phyloP scores from a whole-genome alignment of 2,888 invertebrate genomes.

The Thyatira batis region DNA sequence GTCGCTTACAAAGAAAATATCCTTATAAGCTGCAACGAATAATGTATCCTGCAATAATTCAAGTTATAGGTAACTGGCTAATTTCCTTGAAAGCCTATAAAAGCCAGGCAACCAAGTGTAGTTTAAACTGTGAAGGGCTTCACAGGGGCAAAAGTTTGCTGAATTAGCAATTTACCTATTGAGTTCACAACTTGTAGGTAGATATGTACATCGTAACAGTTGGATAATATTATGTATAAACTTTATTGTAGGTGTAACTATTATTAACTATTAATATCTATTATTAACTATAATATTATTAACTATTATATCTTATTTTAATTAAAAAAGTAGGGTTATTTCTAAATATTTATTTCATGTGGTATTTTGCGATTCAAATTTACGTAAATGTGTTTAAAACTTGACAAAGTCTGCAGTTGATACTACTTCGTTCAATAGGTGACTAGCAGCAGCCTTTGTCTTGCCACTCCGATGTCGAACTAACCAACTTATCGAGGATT shows the following conservation, averaged over 20 bases:
- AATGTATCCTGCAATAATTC: constrained; percentile 6
- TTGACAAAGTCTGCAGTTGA: background rate
- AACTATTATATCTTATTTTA: too few species aligned
- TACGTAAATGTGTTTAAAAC: background rate
- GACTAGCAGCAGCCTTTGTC: constrained; percentile 3
- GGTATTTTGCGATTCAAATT: too few species aligned
- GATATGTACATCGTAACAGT: background rate
- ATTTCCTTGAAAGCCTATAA: constrained; percentile 33
- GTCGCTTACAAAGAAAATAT: background rate
- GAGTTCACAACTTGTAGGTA: constrained; percentile 26
- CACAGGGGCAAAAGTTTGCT: constrained; percentile 46
- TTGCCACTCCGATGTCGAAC: constrained; percentile 11
- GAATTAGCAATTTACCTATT: constrained; percentile 22
- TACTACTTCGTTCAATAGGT: background rate
- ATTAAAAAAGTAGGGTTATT: too few species aligned
- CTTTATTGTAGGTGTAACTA: too few species aligned
- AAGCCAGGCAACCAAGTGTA: constrained; percentile 18
- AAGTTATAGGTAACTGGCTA: constrained; percentile 7
- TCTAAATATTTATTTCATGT: too few species aligned
- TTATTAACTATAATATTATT: too few species aligned
- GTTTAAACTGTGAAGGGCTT: constrained; percentile 49
- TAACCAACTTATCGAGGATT: constrained; percentile 29
- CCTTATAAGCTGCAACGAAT: background rate
- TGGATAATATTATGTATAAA: too few species aligned
- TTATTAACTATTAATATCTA: too few species aligned